Conservation (phyloP, 2,797 vertebrate genomes). For the Urocyon cinereoargenteus region DNA sequence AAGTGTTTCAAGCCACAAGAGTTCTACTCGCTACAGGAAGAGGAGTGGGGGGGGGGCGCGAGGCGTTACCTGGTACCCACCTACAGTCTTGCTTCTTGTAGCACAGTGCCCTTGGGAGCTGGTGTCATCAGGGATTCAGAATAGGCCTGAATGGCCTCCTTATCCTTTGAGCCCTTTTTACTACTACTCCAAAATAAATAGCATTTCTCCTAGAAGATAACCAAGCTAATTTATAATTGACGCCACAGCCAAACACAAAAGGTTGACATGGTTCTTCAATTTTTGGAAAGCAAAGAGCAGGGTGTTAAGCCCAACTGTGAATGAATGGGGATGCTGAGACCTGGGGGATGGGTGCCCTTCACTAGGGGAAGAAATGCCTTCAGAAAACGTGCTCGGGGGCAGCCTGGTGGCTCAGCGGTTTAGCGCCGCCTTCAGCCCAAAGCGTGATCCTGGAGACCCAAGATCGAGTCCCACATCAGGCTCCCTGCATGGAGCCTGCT, state of each 20-base stretch:
- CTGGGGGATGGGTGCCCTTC: neutral
- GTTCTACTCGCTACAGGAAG: neutral
- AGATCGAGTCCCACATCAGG: no score
- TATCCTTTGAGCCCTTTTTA: conserved; percentile 88
- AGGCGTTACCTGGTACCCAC: conserved; percentile 86
- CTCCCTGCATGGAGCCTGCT: no score
- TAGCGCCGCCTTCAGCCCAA: no score
- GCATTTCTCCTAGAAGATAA: conserved; percentile 91
- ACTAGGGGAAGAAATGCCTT: neutral
- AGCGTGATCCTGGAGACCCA: no score
- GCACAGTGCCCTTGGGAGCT: conserved; percentile 82
- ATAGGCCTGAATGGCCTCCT: conserved; percentile 85
- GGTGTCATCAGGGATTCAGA: conserved; percentile 85
- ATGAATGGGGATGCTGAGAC: rapidly evolving
- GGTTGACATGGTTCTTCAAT: neutral
- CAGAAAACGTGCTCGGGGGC: neutral
- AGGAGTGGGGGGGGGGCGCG: rapidly evolving
- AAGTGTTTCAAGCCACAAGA: neutral
- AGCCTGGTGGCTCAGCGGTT: no score
- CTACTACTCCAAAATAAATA: conserved; percentile 90
- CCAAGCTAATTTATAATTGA: conserved; percentile 86
- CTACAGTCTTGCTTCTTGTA: conserved; percentile 88
- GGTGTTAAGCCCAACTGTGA: neutral
- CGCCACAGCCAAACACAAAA: neutral
- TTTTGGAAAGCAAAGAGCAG: neutral